phyloP scores from a whole-genome alignment of 1,140 invertebrate species.

The Dendroctonus ponderosae region DNA sequence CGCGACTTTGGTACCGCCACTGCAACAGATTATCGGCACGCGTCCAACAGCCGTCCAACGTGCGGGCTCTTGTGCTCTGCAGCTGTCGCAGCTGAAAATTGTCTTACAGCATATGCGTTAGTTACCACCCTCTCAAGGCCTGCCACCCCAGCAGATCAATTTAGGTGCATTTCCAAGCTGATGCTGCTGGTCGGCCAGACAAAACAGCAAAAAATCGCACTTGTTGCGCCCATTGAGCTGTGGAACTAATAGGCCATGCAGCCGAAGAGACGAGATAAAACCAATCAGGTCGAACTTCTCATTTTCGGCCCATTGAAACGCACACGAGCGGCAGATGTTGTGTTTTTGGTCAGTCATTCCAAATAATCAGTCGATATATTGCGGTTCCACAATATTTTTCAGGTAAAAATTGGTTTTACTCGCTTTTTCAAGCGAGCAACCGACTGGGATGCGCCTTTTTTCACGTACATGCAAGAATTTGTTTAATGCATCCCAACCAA shows the following conservation, averaged over 20 bases:
- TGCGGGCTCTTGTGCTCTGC: constrained; percentile 16
- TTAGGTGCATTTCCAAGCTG: too few relatives aligned
- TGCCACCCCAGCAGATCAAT: too few relatives aligned
- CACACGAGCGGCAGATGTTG: constrained; percentile 8
- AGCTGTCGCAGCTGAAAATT: constrained; percentile 27
- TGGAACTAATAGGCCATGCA: constrained; percentile 6
- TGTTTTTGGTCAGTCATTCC: constrained; percentile 2
- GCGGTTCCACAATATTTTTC: constrained; percentile 2
- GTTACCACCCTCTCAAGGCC: too few relatives aligned
- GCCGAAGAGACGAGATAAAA: background rate
- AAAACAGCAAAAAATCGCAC: background rate
- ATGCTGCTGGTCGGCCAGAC: background rate
- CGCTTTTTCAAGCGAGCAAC: too few relatives aligned
- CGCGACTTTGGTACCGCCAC: background rate
- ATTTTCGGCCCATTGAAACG: background rate
- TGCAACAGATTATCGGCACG: constrained; percentile 19
- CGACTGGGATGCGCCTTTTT: too few relatives aligned
- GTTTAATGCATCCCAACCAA: too few relatives aligned
- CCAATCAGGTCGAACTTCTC: background rate
- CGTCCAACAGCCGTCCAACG: constrained; percentile 20
- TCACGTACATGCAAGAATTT: too few relatives aligned
- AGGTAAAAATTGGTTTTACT: background rate
- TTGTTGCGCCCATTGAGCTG: background rate
- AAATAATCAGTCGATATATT: background rate
- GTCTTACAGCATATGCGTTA: constrained; percentile 8